Evolutionary conservation across 2,113 vertebrate species (phyloP).

Genomic region (Actinemys pallida): DNA sequence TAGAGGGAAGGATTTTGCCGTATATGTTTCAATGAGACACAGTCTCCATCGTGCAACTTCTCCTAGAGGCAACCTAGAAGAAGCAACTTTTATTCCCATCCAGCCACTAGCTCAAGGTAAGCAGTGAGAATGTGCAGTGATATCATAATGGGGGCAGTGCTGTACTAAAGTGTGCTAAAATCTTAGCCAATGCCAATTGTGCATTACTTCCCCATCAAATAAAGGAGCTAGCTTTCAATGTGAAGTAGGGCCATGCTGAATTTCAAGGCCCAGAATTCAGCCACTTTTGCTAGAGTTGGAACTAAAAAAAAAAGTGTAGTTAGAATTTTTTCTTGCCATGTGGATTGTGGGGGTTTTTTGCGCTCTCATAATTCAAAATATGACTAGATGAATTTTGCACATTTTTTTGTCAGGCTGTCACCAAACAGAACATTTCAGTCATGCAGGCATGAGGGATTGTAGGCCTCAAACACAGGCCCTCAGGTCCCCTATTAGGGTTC

Average conservation of each 20-base stretch:
- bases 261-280: neutral
- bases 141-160: slow-evolving; percentile 38
- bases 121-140: slow-evolving; percentile 24
- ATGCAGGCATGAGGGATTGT: neutral
- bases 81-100: neutral
- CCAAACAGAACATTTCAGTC: slow-evolving; percentile 12
- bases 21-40: neutral
- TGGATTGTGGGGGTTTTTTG: neutral
- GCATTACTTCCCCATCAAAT: neutral
- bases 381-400: neutral
- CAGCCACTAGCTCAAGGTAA: neutral
- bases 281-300: neutral
- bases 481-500: neutral
- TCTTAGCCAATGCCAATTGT: neutral
- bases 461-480: neutral
- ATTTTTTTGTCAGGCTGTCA: slow-evolving; percentile 23
- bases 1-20: neutral
- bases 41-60: neutral
- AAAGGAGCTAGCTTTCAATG: neutral
- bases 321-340: neutral
- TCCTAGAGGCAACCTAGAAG: neutral
- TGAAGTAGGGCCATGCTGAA: neutral
- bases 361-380: neutral
- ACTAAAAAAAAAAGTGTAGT: neutral
- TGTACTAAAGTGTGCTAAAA: neutral